Conservation (phyloP, 1,140 invertebrate species). For the Cydia pomonella region DNA sequence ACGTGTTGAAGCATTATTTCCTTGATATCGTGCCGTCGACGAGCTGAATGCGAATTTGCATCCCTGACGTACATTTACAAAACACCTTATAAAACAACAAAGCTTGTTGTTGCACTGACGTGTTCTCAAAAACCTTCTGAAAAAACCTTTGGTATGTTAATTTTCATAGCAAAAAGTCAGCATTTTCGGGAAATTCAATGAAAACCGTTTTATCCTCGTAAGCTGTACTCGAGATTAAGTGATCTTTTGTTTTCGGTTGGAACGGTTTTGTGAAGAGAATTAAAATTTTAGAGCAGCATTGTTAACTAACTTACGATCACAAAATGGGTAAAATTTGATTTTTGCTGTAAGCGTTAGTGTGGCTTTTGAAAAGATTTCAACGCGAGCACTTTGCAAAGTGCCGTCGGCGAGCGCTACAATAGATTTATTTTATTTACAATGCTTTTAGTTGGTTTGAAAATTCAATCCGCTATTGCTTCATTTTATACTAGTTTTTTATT, state of each 20-base stretch:
- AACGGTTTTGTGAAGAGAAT: constrained; percentile 22
- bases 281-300: constrained; percentile 9
- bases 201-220: constrained; percentile 17
- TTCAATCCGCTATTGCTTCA: background rate
- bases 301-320: background rate
- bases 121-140: constrained; percentile 23
- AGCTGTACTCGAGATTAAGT: constrained; percentile 20
- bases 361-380: constrained; percentile 19
- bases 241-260: constrained; percentile 29
- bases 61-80: background rate
- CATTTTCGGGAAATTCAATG: constrained; percentile 31
- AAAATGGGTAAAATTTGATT: background rate
- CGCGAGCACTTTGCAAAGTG: constrained; percentile 10
- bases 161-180: constrained; percentile 17
- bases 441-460: constrained; percentile 7
- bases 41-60: background rate
- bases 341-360: background rate
- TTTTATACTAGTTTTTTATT: background rate
- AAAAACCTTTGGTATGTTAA: background rate
- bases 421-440: constrained; percentile 12
- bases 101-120: background rate
- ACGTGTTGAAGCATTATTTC: constrained; percentile 1
- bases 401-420: constrained; percentile 4
- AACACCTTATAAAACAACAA: constrained; percentile 2
- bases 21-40: background rate